Evolutionary conservation across 2,888 invertebrate species (phyloP).

Genomic region (Lithophane socia): DNA sequence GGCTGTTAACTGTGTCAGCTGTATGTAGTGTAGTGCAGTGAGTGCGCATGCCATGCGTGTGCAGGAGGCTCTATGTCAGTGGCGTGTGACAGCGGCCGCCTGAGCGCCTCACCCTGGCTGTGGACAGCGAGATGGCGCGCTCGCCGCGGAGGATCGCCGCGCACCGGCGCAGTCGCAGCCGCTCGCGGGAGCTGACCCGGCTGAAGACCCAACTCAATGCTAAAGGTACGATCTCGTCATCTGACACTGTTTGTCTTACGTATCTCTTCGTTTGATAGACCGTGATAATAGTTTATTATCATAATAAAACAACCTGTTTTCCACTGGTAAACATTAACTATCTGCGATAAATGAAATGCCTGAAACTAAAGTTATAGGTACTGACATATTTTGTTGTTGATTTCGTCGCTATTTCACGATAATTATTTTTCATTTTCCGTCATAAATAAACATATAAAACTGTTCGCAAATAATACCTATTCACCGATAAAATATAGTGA

Average conservation of each 20-base stretch:
- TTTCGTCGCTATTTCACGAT: conserved; percentile 12
- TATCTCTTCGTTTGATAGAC: conserved; percentile 44
- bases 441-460: conserved; percentile 3
- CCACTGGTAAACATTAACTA: conserved; percentile 35
- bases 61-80: conserved; percentile 39
- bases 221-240: conserved; percentile 77
- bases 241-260: conserved; percentile 32
- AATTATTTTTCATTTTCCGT: conserved; percentile 16
- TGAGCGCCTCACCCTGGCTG: conserved; percentile 41
- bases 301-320: conserved; percentile 52
- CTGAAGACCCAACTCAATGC: conserved; percentile 83
- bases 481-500: neutral
- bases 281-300: conserved; percentile 57
- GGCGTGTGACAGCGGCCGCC: conserved; percentile 47
- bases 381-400: conserved; percentile 15
- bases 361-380: neutral
- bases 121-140: conserved; percentile 80
- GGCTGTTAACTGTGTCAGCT: conserved; percentile 52
- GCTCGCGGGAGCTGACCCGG: conserved; percentile 82
- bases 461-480: conserved; percentile 7
- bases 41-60: conserved; percentile 53
- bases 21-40: conserved; percentile 62
- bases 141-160: conserved; percentile 84
- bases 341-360: conserved; percentile 30
- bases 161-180: conserved; percentile 81